Conservation (phyloP, 2,797 vertebrate species). For the Spheniscus humboldti region DNA sequence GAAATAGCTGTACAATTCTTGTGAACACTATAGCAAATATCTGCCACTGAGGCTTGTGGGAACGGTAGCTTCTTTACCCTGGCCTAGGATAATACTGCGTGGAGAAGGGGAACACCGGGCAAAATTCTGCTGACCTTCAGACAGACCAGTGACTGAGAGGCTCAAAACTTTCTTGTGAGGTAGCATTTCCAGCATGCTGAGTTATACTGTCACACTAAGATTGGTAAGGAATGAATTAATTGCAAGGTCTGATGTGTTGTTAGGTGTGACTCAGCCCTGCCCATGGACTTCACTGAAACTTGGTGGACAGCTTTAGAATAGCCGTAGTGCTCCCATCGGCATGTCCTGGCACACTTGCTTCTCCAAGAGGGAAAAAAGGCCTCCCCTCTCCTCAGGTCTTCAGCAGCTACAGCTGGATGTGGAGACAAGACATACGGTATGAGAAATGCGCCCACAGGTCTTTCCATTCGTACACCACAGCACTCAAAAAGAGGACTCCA, state of each 20-base stretch:
- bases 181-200: not conserved
- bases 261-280: not conserved
- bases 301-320: not conserved
- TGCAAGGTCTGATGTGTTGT: not conserved
- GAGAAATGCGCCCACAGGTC: not conserved
- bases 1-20: not conserved
- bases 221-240: not conserved
- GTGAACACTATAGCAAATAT: not conserved
- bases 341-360: not conserved
- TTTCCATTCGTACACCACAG: not conserved
- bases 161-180: not conserved
- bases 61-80: not conserved
- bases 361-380: not conserved
- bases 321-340: rapidly evolving
- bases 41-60: not conserved
- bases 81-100: not conserved
- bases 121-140: not conserved
- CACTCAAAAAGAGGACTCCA: not conserved
- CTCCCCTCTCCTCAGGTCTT: not conserved
- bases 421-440: not conserved
- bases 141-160: not conserved
- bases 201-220: not conserved
- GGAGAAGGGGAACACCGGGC: not conserved
- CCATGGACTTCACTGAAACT: not conserved
- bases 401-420: not conserved